Evolutionary conservation across 2,888 invertebrate species (phyloP).

Genomic region (Hydrotaea diabolus): DNA sequence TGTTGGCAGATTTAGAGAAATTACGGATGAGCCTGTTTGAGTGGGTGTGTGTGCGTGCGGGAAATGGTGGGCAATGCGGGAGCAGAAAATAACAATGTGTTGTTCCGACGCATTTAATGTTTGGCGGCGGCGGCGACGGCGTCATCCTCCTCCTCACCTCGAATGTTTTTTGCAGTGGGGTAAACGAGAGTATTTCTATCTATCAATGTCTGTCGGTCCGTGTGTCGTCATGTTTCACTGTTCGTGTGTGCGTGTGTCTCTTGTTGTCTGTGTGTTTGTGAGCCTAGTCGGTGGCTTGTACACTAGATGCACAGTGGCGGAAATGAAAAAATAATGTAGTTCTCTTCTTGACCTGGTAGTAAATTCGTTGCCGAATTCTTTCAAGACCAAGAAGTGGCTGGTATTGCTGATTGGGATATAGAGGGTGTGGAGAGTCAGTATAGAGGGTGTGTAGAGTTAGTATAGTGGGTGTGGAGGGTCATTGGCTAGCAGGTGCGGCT

Average conservation of each 20-base stretch:
- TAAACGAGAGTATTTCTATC: not conserved
- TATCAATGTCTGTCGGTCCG: not conserved
- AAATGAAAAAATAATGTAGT: no score
- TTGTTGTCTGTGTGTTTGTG: not conserved
- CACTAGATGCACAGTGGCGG: no score
- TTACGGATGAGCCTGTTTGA: not conserved
- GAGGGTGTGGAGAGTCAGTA: no score
- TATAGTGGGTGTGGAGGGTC: no score
- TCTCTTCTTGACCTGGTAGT: no score
- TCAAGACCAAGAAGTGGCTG: no score
- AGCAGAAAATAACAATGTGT: not conserved
- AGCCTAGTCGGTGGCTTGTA: not conserved
- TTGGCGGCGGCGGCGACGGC: slow-evolving; percentile 47
- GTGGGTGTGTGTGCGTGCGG: not conserved
- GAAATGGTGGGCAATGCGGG: not conserved
- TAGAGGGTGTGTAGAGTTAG: no score
- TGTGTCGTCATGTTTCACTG: not conserved
- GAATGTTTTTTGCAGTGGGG: slow-evolving; percentile 17
- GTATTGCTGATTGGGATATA: no score
- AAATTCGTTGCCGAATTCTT: no score
- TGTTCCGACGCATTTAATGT: not conserved
- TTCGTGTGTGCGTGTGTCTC: slow-evolving; percentile 9
- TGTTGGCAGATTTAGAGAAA: not conserved
- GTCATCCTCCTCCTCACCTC: slow-evolving; percentile 21
- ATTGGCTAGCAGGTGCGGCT: no score